Evolutionary conservation across 2,888 invertebrate species (phyloP).

Genomic region (Leucania comma): DNA sequence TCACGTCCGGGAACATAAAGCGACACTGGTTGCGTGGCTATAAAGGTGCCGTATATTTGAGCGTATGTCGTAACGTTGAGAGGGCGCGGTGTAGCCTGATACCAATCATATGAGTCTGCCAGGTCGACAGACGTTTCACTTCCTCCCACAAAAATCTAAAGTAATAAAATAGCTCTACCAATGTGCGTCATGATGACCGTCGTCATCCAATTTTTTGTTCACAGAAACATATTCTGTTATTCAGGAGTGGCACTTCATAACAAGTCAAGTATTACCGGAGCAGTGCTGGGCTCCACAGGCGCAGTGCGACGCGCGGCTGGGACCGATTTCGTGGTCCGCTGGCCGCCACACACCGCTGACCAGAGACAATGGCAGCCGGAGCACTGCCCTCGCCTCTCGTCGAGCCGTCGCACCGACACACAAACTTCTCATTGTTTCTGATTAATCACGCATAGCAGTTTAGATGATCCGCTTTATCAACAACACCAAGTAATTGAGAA

Average conservation of each 20-base stretch:
- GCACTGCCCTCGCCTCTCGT: constrained; percentile 81
- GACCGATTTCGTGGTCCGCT: constrained; percentile 88
- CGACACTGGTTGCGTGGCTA: constrained; percentile 35
- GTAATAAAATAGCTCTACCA: no score
- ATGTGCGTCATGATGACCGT: background rate
- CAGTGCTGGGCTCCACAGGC: constrained; percentile 53
- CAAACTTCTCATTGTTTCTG: constrained; percentile 80
- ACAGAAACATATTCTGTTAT: constrained; percentile 13
- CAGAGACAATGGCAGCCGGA: constrained; percentile 84
- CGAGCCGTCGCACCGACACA: constrained; percentile 73
- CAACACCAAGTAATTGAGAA: constrained; percentile 61
- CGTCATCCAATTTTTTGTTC: background rate
- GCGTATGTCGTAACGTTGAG: constrained; percentile 27
- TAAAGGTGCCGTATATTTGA: constrained; percentile 34
- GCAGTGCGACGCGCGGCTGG: constrained; percentile 74
- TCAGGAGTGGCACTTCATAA: constrained; percentile 33
- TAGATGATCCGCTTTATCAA: constrained; percentile 67
- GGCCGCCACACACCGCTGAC: constrained; percentile 85
- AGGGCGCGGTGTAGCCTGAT: constrained; percentile 14
- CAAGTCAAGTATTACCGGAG: constrained; percentile 47
- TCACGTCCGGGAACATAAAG: constrained; percentile 46
- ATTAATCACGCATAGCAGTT: constrained; percentile 79
- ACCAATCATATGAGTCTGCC: constrained; percentile 24
- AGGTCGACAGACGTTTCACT: constrained; percentile 14
- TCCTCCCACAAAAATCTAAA: constrained; percentile 1